Conservation (phyloP, 2,797 vertebrate species). For the Meda fulgida region DNA sequence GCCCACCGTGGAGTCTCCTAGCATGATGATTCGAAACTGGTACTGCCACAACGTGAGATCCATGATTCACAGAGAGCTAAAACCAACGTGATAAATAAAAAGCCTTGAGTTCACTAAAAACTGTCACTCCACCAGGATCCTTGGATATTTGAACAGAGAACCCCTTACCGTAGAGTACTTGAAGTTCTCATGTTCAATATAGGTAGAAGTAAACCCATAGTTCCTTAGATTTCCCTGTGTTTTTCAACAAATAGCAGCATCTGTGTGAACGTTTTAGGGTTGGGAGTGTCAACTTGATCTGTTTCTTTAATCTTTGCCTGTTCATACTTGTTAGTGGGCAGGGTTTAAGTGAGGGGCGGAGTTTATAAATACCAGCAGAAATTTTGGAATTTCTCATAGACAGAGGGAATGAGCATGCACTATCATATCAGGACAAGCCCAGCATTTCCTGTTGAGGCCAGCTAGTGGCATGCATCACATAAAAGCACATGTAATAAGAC, state of each 20-base stretch:
- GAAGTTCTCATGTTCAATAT: slow-evolving; percentile 43
- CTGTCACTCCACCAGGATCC: slow-evolving; percentile 6
- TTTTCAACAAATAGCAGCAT: slow-evolving; percentile 7
- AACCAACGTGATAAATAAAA: neutral
- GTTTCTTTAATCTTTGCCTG: slow-evolving; percentile 66
- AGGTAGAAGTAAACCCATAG: slow-evolving; percentile 32
- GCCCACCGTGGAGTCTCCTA: slow-evolving; percentile 88
- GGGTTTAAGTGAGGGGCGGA: slow-evolving; percentile 50
- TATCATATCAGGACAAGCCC: slow-evolving; percentile 59
- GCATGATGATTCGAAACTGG: slow-evolving; percentile 89
- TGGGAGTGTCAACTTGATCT: slow-evolving; percentile 67
- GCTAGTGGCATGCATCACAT: slow-evolving; percentile 12
- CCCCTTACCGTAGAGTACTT: neutral
- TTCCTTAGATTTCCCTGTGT: slow-evolving; percentile 52
- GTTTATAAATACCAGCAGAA: slow-evolving; percentile 26
- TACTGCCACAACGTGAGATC: slow-evolving; percentile 86
- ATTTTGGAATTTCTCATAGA: slow-evolving; percentile 11
- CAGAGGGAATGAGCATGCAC: slow-evolving; percentile 50
- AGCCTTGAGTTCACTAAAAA: neutral
- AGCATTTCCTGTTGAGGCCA: slow-evolving; percentile 66
- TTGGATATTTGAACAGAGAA: neutral
- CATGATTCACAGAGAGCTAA: slow-evolving; percentile 64
- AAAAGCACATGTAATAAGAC: neutral
- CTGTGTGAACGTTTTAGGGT: slow-evolving; percentile 54
- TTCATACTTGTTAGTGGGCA: slow-evolving; percentile 77